Conservation (phyloP, 1,140 invertebrate species). For the Drosophila mojavensis region DNA sequence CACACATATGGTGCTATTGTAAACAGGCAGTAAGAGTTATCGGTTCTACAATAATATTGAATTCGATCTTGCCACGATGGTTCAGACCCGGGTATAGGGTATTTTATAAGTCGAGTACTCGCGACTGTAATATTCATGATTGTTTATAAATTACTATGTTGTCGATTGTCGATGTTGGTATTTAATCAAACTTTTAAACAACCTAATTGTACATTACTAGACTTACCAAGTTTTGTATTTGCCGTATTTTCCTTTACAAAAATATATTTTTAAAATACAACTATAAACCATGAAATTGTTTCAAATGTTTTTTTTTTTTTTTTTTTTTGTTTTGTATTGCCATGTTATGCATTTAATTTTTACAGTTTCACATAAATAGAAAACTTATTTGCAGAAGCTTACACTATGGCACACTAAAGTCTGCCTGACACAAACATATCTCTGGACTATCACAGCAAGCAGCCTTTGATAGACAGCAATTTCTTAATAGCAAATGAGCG, state of each 20-base stretch:
- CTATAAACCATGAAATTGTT: constrained; percentile 30
- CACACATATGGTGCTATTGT: background rate
- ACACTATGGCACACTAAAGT: background rate
- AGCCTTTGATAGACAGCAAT: too few relatives aligned
- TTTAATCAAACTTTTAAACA: constrained; percentile 55
- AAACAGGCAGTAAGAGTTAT: background rate
- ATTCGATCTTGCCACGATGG: constrained; percentile 6
- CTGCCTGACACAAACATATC: background rate
- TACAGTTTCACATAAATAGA: too few relatives aligned
- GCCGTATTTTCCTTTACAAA: constrained; percentile 79
- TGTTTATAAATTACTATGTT: constrained; percentile 46
- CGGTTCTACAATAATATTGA: background rate
- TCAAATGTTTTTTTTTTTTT: too few relatives aligned
- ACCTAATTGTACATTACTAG: constrained; percentile 65
- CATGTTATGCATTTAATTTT: too few relatives aligned
- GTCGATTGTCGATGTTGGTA: constrained; percentile 57
- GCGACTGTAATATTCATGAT: background rate
- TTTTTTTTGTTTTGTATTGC: too few relatives aligned
- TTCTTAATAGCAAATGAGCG: too few relatives aligned
- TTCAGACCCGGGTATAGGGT: constrained; percentile 3
- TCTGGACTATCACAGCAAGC: too few relatives aligned
- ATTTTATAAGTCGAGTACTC: background rate
- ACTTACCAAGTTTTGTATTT: constrained; percentile 67
- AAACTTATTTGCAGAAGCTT: too few relatives aligned
- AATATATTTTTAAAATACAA: constrained; percentile 72